Conservation (phyloP, 2,797 vertebrate species). For the Tokudaia tokunoshimensis region DNA sequence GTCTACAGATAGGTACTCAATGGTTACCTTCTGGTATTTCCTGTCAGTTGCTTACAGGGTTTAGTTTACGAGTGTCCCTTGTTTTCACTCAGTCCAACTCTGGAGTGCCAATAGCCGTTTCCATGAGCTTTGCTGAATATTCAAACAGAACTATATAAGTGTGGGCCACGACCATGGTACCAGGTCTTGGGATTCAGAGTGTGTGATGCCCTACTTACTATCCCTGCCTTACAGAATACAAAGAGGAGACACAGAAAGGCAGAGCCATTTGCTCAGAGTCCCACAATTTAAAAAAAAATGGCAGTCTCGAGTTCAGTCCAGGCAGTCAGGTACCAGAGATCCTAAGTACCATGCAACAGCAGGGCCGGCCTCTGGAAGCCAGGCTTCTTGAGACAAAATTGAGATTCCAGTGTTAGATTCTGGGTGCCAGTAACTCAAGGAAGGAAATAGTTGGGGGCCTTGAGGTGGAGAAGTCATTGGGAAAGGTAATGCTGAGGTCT, state of each 20-base stretch:
- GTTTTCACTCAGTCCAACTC: background rate
- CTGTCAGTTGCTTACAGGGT: background rate
- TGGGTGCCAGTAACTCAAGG: background rate
- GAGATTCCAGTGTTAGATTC: background rate
- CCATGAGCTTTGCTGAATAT: background rate
- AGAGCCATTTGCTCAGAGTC: background rate
- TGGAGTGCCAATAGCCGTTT: background rate
- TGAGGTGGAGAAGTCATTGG: background rate
- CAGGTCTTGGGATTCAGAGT: too few relatives aligned
- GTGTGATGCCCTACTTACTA: too few relatives aligned
- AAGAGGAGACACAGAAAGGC: background rate
- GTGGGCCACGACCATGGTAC: background rate
- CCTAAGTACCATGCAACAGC: accelerated
- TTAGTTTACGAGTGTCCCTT: too few relatives aligned
- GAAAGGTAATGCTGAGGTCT: background rate
- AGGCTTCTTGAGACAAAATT: background rate
- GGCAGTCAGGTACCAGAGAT: background rate
- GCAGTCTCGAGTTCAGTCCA: background rate
- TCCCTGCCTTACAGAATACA: background rate
- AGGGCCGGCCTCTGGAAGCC: background rate
- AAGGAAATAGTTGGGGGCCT: background rate
- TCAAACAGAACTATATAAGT: background rate
- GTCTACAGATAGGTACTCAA: background rate
- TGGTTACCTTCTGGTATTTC: background rate
- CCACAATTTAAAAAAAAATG: background rate